These are phyloP conservation scores for Lumbricus terrestris DNA, from an alignment of 2,888 invertebrate species.

Conservation along the genomic window DNA sequence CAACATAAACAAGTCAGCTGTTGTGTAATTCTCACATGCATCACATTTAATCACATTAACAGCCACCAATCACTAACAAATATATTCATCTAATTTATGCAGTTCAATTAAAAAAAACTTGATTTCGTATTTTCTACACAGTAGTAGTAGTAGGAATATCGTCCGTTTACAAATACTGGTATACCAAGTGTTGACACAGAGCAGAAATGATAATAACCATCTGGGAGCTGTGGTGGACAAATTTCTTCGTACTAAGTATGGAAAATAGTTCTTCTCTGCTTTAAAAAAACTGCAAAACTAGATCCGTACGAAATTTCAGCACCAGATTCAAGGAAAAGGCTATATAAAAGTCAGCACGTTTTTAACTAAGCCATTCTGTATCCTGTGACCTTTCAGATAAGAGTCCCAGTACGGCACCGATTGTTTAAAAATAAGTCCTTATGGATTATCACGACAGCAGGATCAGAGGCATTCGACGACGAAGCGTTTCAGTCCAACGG, in stretches of 20 bases:
- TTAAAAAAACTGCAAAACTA: conserved; percentile 12
- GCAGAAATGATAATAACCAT: not conserved
- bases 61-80: not conserved
- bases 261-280: not conserved
- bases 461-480: not conserved
- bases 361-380: not conserved
- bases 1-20: not conserved
- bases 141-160: not conserved
- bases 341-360: not conserved
- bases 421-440: conserved; percentile 3
- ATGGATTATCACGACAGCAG: not conserved
- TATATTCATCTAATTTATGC: not conserved
- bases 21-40: not conserved
- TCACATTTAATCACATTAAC: no score
- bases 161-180: not conserved
- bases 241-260: not conserved
- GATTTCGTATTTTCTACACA: not conserved
- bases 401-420: not conserved
- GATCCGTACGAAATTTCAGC: conserved; percentile 10
- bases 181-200: not conserved
- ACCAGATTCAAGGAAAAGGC: conserved; percentile 9
- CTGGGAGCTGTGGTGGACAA: not conserved
- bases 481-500: not conserved
- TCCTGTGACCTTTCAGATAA: not conserved
- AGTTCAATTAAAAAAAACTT: not conserved